A percentile compares a stretch with the other conserved stretches of the same genome.
These are phyloP conservation scores for Octomys mimax DNA, from an alignment of 2,797 vertebrate species.

Conservation along the genomic window DNA sequence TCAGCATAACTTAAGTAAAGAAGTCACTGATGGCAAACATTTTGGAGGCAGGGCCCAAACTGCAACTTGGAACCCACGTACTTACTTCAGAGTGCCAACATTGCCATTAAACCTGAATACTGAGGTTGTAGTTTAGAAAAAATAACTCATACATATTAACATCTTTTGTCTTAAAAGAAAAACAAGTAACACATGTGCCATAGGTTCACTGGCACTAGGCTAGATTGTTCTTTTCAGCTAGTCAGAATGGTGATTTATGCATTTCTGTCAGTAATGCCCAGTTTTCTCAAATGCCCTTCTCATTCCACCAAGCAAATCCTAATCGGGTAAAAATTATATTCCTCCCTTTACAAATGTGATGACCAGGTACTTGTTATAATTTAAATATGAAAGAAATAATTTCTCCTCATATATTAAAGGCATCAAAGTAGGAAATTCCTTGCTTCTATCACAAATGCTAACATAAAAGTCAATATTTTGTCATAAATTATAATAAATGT, in stretches of 20 bases:
- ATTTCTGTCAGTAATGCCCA: background rate
- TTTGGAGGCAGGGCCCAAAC: background rate
- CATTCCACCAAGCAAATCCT: background rate
- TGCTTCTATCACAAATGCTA: background rate
- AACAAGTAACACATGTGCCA: background rate
- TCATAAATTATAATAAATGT: constrained; percentile 62
- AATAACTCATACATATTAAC: background rate
- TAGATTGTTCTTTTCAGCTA: constrained; percentile 42
- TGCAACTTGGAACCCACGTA: background rate
- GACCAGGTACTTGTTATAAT: constrained; percentile 22
- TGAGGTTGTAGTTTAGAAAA: background rate
- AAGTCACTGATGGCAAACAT: background rate
- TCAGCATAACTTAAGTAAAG: background rate
- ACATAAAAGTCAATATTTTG: constrained; percentile 26
- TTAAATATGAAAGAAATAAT: constrained; percentile 41
- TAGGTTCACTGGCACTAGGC: background rate
- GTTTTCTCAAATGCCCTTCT: constrained; percentile 28
- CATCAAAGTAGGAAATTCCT: background rate
- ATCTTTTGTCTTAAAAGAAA: background rate
- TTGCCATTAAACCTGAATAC: background rate
- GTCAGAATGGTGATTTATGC: background rate
- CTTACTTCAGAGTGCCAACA: background rate
- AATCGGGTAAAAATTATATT: background rate
- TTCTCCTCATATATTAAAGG: constrained; percentile 15
- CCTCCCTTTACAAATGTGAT: background rate